Conservation (phyloP, 2,888 invertebrate genomes). For the Uloborus plumipes region DNA sequence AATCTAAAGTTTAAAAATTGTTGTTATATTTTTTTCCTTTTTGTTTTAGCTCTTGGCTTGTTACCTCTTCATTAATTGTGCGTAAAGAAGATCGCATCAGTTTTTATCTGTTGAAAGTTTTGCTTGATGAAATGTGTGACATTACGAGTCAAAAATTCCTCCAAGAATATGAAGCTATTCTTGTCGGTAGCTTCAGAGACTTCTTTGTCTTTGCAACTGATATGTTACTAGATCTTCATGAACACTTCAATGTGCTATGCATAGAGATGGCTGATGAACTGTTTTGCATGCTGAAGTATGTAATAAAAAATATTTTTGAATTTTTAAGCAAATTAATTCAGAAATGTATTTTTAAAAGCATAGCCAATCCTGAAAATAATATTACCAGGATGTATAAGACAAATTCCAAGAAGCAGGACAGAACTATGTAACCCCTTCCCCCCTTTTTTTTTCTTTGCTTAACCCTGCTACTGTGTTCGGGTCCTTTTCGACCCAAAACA, state of each 20-base stretch:
- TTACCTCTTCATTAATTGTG: constrained; percentile 44
- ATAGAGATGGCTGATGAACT: constrained; percentile 41
- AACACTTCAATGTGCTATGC: constrained; percentile 27
- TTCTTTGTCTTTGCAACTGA: constrained; percentile 14
- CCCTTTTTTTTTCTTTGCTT: too few relatives aligned
- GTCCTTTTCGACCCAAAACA: too few relatives aligned
- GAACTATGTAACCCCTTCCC: too few relatives aligned
- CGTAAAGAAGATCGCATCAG: constrained; percentile 45
- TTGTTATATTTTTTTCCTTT: not conserved
- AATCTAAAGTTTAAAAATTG: too few relatives aligned
- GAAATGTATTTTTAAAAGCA: too few relatives aligned
- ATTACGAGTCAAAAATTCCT: constrained; percentile 20
- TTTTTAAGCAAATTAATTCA: too few relatives aligned
- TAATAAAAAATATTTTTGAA: not conserved
- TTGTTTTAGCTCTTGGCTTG: constrained; percentile 39
- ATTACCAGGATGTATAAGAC: too few relatives aligned
- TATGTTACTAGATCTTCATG: constrained; percentile 26
- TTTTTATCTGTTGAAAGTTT: constrained; percentile 37
- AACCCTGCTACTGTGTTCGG: too few relatives aligned
- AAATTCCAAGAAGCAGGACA: too few relatives aligned
- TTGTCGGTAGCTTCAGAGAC: not conserved
- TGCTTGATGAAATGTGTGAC: constrained; percentile 28
- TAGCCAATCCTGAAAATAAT: too few relatives aligned
- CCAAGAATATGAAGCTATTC: constrained; percentile 15
- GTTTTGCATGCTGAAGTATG: constrained; percentile 41